phyloP scores from a whole-genome alignment of 2,888 invertebrate species.

The Yponomeuta sedellus region DNA sequence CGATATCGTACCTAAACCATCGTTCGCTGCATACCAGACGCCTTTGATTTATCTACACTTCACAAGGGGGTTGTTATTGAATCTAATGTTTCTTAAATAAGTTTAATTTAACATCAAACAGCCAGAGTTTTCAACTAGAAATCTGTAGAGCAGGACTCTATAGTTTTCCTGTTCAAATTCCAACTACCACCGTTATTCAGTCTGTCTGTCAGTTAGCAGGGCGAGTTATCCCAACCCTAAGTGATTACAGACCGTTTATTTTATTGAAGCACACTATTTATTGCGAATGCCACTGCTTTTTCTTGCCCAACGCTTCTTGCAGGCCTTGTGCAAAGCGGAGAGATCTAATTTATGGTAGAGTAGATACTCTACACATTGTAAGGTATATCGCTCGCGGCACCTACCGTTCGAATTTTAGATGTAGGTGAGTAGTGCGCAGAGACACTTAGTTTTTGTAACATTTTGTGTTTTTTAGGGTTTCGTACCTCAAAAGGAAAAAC shows the following conservation, averaged over 20 bases:
- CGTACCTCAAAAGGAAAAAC: no score
- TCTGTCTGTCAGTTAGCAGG: slow-evolving; percentile 26
- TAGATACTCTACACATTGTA: neutral
- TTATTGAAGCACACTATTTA: slow-evolving; percentile 57
- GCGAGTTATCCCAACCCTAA: slow-evolving; percentile 31
- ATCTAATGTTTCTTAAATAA: no score
- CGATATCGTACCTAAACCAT: no score
- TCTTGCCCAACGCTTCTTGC: slow-evolving; percentile 34
- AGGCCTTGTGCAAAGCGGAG: neutral
- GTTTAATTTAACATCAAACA: neutral
- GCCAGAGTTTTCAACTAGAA: no score
- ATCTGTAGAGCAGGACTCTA: neutral
- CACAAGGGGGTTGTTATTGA: neutral
- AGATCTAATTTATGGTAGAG: neutral
- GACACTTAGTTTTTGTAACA: no score
- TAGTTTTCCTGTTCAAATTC: slow-evolving; percentile 23
- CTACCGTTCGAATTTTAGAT: no score
- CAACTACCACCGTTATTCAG: slow-evolving; percentile 26
- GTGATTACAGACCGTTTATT: slow-evolving; percentile 56
- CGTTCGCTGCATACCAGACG: no score
- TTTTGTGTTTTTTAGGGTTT: no score
- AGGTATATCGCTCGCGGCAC: no score
- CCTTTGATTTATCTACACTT: no score
- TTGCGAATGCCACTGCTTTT: slow-evolving; percentile 41
- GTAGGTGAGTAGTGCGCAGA: no score